Percentiles rank a stretch among this genome's conserved stretches.
These are phyloP conservation scores for Priocnemis perturbator DNA, from an alignment of 2,888 invertebrate genomes.

Conservation along the genomic window DNA sequence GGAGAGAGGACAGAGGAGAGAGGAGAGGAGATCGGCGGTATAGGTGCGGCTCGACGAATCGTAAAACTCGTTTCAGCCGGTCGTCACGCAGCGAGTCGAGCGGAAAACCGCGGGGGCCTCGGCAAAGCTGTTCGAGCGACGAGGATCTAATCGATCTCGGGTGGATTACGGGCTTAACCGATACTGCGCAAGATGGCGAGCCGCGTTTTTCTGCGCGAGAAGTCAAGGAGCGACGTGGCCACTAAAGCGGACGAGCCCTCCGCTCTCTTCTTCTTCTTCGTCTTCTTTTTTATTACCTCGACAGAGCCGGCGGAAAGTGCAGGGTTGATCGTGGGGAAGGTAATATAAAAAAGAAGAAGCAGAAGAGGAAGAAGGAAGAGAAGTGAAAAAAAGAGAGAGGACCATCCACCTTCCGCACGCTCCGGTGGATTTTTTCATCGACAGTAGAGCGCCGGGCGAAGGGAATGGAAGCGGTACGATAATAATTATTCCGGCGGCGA, in stretches of 20 bases:
- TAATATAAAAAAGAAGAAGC: neutral
- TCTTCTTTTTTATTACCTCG: neutral
- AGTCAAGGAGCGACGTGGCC: constrained; percentile 5
- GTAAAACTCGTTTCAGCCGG: constrained; percentile 6
- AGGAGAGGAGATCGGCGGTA: too few species aligned
- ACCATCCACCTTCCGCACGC: too few species aligned
- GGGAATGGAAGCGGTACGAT: too few species aligned
- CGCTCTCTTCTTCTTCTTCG: neutral
- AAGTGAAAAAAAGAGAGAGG: too few species aligned
- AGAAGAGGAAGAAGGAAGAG: neutral
- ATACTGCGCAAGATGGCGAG: neutral
- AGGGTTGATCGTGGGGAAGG: neutral
- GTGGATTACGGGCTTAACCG: neutral
- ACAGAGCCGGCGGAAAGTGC: neutral
- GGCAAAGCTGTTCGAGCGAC: neutral
- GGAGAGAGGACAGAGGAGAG: too few species aligned
- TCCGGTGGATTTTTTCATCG: too few species aligned
- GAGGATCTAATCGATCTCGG: constrained; percentile 7
- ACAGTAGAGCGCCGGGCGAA: too few species aligned
- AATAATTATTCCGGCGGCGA: too few species aligned
- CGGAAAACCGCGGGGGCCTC: constrained; percentile 5
- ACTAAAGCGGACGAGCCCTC: neutral
- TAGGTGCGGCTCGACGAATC: constrained; percentile 2
- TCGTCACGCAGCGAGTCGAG: constrained; percentile 4
- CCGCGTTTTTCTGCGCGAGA: constrained; percentile 10